A percentile compares a stretch with the other conserved stretches of the same genome.
These are phyloP conservation scores for Phyllostomus discolor DNA, from an alignment of 2,113 vertebrate species.

Conservation along the genomic window DNA sequence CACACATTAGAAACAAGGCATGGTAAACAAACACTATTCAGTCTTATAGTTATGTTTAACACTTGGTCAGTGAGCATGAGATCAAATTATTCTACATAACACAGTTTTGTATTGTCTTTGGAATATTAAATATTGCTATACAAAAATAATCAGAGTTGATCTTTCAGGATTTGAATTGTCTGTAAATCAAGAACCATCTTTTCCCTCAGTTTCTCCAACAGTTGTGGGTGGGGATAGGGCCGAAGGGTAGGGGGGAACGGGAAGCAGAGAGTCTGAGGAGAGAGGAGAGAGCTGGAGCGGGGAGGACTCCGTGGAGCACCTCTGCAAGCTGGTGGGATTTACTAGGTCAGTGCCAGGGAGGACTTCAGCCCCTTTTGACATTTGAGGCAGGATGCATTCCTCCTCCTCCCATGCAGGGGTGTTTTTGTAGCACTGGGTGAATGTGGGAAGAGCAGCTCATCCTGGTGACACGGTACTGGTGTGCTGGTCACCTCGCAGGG, in stretches of 20 bases:
- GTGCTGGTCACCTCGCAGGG: too few relatives aligned
- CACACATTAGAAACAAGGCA: not conserved
- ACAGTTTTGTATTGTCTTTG: not conserved
- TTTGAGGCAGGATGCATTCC: too few relatives aligned
- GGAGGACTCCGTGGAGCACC: rapidly evolving
- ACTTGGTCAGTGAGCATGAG: not conserved
- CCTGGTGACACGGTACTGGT: not conserved
- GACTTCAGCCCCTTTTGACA: not conserved
- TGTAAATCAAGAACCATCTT: not conserved
- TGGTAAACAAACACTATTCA: not conserved
- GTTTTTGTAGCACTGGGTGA: not conserved
- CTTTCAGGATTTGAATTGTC: not conserved
- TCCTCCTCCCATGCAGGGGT: not conserved
- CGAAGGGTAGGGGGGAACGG: rapidly evolving
- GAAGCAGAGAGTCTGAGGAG: too few relatives aligned
- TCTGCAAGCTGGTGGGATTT: not conserved
- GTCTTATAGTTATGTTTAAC: not conserved
- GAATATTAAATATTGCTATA: not conserved
- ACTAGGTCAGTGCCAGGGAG: not conserved
- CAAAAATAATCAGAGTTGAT: not conserved
- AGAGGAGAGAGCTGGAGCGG: not conserved
- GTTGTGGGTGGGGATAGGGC: rapidly evolving
- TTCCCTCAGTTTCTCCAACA: not conserved
- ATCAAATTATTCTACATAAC: not conserved
- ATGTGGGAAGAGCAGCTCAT: not conserved